phyloP scores from a whole-genome alignment of 2,888 invertebrate species.

The Cybosia mesomella region DNA sequence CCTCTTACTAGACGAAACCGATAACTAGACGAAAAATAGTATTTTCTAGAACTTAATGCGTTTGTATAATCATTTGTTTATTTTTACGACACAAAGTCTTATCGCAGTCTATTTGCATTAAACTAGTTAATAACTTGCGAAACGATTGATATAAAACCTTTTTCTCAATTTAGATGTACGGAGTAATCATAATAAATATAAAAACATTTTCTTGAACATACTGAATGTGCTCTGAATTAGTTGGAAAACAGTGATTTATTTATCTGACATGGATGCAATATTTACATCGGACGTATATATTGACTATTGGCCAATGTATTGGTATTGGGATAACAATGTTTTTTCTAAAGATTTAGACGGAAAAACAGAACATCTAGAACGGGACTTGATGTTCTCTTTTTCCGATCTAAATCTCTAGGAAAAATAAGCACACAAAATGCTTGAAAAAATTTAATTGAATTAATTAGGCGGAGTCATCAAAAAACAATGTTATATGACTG shows the following conservation, averaged over 20 bases:
- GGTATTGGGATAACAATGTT: conserved; percentile 3
- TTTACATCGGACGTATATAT: conserved; percentile 21
- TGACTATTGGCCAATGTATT: conserved; percentile 12
- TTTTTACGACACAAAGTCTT: background rate
- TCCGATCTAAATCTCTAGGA: too few relatives aligned
- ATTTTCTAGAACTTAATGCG: background rate
- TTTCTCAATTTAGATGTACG: conserved; percentile 15
- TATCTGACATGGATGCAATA: conserved; percentile 15
- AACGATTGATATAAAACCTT: background rate
- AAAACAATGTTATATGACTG: too few relatives aligned
- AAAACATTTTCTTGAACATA: conserved; percentile 28
- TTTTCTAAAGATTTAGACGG: too few relatives aligned
- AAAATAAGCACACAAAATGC: too few relatives aligned
- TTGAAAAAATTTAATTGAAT: too few relatives aligned
- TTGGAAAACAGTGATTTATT: conserved; percentile 33
- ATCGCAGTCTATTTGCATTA: background rate
- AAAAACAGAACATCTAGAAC: too few relatives aligned
- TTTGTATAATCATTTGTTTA: background rate
- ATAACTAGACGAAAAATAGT: too few relatives aligned
- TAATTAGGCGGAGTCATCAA: too few relatives aligned
- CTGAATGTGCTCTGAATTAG: conserved; percentile 28
- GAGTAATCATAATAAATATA: too few relatives aligned
- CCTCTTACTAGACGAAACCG: too few relatives aligned
- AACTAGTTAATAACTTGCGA: background rate
- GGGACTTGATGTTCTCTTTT: too few relatives aligned